Evolutionary conservation across 2,113 vertebrate genomes (phyloP), one percentile per base, ranked within the genome.

Genomic region (Antechinus flavipes): DNA sequence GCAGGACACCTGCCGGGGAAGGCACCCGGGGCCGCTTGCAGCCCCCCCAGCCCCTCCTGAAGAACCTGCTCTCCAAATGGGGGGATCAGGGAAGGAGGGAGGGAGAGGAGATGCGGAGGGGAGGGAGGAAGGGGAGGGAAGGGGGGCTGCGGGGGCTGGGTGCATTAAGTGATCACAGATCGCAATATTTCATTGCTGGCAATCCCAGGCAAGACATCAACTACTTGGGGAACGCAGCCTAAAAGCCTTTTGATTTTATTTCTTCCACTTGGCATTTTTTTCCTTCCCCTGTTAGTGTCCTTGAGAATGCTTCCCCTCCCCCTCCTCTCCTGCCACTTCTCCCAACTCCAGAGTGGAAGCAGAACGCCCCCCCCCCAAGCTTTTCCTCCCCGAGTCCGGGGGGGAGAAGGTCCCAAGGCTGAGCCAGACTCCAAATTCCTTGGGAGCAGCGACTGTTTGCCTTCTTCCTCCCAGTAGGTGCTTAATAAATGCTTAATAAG

Each of bases 221-320:
- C 96, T 92, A 96, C 97, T 97, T 95, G 96, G 95, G 90, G 94
- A 97, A 96, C 94, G 97, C 95, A 95, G 97, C 96, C 97, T 98
- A 98, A 98, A 98, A 98, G 98, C 98, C 97, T 98, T 98, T 97
- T 97, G 95, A 97, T 98, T 98, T 97, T 97, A 97, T 97, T 97
- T 97, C 96, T 97, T 93, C 96, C 96, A 97, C 97, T 97, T 97
- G 95, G 76, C 53, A 76, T 93, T 97, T 96, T 97, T 95, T 89
- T 91, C 91, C 92, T 96, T 96, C 91, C 94, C 95, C 96, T 91
- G 97, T 97, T 94, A 90, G 96, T 98, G 97, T 97, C 98, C 97
- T 98, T 98, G 98, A 97, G 97, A 94, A 96, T 91, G 54, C 92
- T 54, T 91, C 95, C 97, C 97, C 50, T 95, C 96, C 96, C 93